These are phyloP conservation scores for Telmatherina bonti DNA, from an alignment of 2,797 vertebrate genomes.

Conservation along the genomic window DNA sequence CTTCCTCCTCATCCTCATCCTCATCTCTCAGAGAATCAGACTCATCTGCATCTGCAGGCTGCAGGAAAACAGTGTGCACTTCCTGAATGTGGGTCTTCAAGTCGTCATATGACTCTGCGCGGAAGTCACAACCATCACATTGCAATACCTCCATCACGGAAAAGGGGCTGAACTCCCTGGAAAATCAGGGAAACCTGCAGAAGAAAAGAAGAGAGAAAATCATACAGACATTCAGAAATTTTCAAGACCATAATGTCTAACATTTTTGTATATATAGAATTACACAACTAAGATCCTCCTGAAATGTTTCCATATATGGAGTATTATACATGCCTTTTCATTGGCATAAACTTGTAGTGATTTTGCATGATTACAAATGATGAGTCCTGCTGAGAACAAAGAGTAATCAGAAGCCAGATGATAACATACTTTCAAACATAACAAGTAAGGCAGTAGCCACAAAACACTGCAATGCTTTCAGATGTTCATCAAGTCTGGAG, in stretches of 20 bases:
- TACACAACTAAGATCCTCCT: constrained; percentile 12
- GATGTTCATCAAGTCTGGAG: constrained; percentile 20
- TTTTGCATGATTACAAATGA: constrained; percentile 42
- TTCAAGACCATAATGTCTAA: not conserved
- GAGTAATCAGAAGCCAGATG: constrained; percentile 44
- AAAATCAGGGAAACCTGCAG: constrained; percentile 92
- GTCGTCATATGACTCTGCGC: constrained; percentile 95
- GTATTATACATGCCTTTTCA: constrained; percentile 17
- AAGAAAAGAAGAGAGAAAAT: constrained; percentile 6
- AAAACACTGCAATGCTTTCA: constrained; percentile 11
- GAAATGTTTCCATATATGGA: constrained; percentile 6
- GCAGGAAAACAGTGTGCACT: constrained; percentile 97
- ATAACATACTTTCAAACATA: constrained; percentile 30
- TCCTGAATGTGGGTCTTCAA: constrained; percentile 98
- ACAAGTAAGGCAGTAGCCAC: constrained; percentile 11
- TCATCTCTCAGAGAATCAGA: constrained; percentile 91
- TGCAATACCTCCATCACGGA: constrained; percentile 97
- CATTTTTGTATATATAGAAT: not conserved
- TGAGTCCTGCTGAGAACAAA: constrained; percentile 48
- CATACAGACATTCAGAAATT: constrained; percentile 10
- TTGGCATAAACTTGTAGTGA: constrained; percentile 42
- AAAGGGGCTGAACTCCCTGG: constrained; percentile 81
- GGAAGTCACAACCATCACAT: constrained; percentile 99
- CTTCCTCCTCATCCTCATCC: constrained; percentile 85
- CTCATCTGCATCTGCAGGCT: constrained; percentile 93